Conservation (phyloP, 2,888 invertebrate genomes). For the Argynnis bischoffii region DNA sequence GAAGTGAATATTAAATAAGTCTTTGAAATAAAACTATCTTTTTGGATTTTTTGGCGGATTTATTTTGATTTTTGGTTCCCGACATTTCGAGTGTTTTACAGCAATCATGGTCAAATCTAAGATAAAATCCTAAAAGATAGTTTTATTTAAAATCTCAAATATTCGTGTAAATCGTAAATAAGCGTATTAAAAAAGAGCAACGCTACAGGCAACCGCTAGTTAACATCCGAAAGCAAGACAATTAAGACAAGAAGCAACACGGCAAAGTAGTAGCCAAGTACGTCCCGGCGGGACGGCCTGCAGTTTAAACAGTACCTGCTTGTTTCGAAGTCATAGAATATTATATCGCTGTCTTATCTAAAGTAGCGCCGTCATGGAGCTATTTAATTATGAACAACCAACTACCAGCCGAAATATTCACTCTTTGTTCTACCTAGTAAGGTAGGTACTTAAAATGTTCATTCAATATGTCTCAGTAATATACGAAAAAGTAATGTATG, state of each 20-base stretch:
- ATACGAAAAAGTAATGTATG: too few relatives aligned
- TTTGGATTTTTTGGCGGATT: too few relatives aligned
- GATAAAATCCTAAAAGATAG: too few relatives aligned
- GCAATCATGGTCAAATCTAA: too few relatives aligned
- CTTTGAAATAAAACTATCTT: too few relatives aligned
- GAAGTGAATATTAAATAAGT: too few relatives aligned
- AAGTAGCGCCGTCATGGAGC: slow-evolving; percentile 2
- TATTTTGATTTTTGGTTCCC: too few relatives aligned
- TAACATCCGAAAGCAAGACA: not conserved
- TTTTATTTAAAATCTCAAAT: too few relatives aligned
- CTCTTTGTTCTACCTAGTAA: not conserved
- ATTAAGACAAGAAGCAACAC: not conserved
- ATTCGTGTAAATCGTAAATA: too few relatives aligned
- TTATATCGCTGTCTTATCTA: slow-evolving; percentile 14
- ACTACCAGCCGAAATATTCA: not conserved
- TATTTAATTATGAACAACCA: slow-evolving; percentile 1
- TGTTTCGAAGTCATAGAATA: slow-evolving; percentile 22
- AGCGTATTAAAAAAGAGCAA: too few relatives aligned
- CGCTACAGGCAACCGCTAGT: not conserved
- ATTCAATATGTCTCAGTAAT: not conserved
- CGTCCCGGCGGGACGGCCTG: not conserved
- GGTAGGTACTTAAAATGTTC: not conserved
- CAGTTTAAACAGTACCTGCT: not conserved
- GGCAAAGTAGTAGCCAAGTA: not conserved
- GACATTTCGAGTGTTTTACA: too few relatives aligned